Conservation (phyloP, 2,113 vertebrate genomes). For the Tetrax tetrax region DNA sequence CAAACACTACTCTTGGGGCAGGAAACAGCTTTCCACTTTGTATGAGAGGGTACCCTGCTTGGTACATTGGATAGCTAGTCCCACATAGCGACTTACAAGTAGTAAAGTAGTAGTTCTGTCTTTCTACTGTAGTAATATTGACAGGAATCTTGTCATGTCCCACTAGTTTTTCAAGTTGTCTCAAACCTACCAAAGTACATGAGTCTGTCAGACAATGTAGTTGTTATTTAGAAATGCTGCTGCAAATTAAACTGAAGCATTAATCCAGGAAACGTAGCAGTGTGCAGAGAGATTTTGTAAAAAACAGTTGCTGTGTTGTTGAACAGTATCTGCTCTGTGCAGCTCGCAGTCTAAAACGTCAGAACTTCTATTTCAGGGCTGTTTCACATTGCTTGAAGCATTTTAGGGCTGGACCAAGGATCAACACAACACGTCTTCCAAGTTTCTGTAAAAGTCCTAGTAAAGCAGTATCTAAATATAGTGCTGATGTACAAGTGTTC, state of each 20-base stretch:
- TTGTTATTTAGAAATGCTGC: not conserved
- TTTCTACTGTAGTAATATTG: not conserved
- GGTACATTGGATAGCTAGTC: not conserved
- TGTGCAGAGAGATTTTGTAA: not conserved
- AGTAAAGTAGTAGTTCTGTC: not conserved
- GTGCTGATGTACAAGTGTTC: slow-evolving; percentile 30
- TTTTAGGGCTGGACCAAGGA: slow-evolving; percentile 53
- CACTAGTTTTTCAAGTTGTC: not conserved
- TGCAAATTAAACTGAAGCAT: not conserved
- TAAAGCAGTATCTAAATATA: slow-evolving; percentile 62
- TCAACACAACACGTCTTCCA: slow-evolving; percentile 46
- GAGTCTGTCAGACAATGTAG: not conserved
- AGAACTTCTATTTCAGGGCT: slow-evolving; percentile 41
- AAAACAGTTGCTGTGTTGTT: not conserved
- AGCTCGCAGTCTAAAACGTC: not conserved
- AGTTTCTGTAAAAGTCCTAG: slow-evolving; percentile 50
- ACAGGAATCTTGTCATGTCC: not conserved
- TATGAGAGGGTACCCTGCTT: not conserved
- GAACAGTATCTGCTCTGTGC: slow-evolving; percentile 56
- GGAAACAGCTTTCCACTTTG: not conserved
- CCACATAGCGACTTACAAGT: not conserved
- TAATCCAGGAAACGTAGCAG: not conserved
- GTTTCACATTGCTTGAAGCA: slow-evolving; percentile 40
- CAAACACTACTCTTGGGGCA: not conserved
- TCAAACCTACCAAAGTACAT: not conserved